phyloP scores from a whole-genome alignment of 2,888 invertebrate species.

The Hedya salicella region DNA sequence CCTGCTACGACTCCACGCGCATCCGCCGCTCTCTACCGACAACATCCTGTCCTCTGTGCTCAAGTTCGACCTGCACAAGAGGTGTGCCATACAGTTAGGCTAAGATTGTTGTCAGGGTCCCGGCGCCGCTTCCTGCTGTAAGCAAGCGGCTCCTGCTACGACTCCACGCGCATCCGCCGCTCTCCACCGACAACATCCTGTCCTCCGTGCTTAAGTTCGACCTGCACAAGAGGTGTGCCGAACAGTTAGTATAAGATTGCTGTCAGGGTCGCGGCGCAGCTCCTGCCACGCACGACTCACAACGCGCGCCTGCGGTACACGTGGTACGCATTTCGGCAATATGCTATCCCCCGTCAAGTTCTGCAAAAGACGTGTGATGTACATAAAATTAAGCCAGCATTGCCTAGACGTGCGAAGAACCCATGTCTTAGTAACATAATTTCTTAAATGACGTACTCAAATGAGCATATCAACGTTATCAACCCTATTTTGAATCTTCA shows the following conservation, averaged over 20 bases:
- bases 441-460: background rate
- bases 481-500: too few species aligned
- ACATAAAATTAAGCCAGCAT: background rate
- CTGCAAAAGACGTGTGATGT: slow-evolving; percentile 87
- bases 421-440: too few species aligned
- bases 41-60: slow-evolving; percentile 93
- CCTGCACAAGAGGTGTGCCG: slow-evolving; percentile 86
- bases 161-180: slow-evolving; percentile 90
- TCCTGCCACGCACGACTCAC: slow-evolving; percentile 92
- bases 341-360: slow-evolving; percentile 93
- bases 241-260: background rate
- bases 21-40: slow-evolving; percentile 92
- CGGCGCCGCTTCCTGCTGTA: slow-evolving; percentile 94
- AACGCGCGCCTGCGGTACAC: slow-evolving; percentile 91
- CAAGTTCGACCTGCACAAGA: slow-evolving; percentile 89
- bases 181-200: slow-evolving; percentile 92
- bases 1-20: slow-evolving; percentile 89
- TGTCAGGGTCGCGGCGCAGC: too few species aligned
- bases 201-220: slow-evolving; percentile 94
- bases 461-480: too few species aligned
- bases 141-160: slow-evolving; percentile 94
- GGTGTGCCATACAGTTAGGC: too few species aligned
- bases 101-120: too few species aligned
- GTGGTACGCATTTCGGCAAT: slow-evolving; percentile 92
- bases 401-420: too few species aligned